Conservation (phyloP, 2,797 vertebrate genomes). For the Karalla daura region DNA sequence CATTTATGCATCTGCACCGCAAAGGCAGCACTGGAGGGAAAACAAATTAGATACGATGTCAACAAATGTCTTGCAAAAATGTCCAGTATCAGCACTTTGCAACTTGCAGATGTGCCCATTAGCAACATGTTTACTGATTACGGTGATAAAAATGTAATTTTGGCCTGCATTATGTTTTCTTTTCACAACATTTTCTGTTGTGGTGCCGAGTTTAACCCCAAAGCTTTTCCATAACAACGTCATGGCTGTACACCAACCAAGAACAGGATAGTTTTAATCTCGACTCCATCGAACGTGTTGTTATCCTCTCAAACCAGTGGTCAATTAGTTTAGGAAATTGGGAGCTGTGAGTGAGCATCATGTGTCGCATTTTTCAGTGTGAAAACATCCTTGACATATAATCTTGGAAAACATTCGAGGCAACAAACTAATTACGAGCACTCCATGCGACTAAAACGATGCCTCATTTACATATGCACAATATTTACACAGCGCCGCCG, state of each 20-base stretch:
- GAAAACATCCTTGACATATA: background rate
- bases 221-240: background rate
- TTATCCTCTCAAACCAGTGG: slow-evolving; percentile 9
- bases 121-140: background rate
- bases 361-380: background rate
- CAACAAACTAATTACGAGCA: slow-evolving; percentile 13
- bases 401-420: background rate
- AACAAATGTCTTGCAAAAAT: background rate
- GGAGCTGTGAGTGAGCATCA: slow-evolving; percentile 15
- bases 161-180: background rate
- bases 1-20: background rate
- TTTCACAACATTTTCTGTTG: background rate
- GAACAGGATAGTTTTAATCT: slow-evolving; percentile 11
- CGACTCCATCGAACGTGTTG: slow-evolving; percentile 6
- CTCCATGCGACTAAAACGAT: slow-evolving; percentile 26
- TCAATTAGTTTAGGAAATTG: slow-evolving; percentile 37
- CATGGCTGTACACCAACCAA: background rate
- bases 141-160: background rate
- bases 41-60: background rate
- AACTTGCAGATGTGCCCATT: background rate
- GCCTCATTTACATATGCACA: slow-evolving; percentile 10
- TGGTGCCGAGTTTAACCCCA: background rate
- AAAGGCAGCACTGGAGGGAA: background rate
- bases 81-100: background rate
- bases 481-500: slow-evolving; percentile 21